phyloP scores from a whole-genome alignment of 1,140 invertebrate genomes.

The Muscidifurax raptorellus region DNA sequence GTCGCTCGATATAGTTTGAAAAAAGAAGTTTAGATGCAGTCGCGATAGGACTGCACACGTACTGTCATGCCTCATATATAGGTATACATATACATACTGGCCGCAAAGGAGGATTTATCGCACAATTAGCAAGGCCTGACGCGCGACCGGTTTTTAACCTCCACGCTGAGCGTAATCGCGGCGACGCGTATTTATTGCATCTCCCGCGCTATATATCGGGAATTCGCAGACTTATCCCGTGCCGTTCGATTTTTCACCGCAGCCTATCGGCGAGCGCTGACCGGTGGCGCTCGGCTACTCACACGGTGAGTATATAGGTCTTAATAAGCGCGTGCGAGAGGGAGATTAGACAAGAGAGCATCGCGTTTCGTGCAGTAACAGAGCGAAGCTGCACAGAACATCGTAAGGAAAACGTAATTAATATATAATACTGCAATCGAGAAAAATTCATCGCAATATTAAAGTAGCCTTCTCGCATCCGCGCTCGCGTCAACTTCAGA shows the following conservation, averaged over 20 bases:
- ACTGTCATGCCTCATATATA: not conserved
- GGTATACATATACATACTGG: conserved; percentile 24
- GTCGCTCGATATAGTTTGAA: not conserved
- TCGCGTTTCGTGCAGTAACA: too few species aligned
- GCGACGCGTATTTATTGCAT: conserved; percentile 58
- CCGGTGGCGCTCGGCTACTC: not conserved
- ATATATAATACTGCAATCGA: too few species aligned
- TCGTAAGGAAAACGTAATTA: too few species aligned
- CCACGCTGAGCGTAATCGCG: conserved; percentile 37
- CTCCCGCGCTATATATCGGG: conserved; percentile 41
- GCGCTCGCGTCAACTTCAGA: not conserved
- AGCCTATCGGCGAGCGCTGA: not conserved
- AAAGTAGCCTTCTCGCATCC: not conserved
- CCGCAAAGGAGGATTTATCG: conserved; percentile 60
- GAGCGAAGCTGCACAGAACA: too few species aligned
- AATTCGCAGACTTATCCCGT: conserved; percentile 49
- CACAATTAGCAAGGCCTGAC: conserved; percentile 59
- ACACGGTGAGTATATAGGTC: too few species aligned
- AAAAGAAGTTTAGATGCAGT: conserved; percentile 33
- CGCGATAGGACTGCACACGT: conserved; percentile 53
- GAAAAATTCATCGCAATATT: too few species aligned
- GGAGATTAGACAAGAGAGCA: conserved; percentile 2
- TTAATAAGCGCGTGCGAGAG: not conserved
- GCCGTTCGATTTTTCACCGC: not conserved
- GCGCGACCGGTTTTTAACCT: conserved; percentile 59